phyloP scores from a whole-genome alignment of 2,888 invertebrate genomes.

The Stegana nigrithorax region DNA sequence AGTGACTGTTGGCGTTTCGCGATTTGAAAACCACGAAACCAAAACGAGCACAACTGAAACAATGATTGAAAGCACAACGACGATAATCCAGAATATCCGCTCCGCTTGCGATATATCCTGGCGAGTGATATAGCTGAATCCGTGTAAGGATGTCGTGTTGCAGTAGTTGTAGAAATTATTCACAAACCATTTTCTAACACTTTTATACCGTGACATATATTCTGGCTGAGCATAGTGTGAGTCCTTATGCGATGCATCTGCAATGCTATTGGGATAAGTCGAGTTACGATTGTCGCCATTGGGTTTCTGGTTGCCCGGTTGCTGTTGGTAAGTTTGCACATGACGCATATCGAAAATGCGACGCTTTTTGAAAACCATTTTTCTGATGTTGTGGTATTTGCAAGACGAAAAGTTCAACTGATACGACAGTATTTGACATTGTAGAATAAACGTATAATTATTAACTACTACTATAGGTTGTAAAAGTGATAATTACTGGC shows the following conservation, averaged over 20 bases:
- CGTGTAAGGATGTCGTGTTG: constrained; percentile 77
- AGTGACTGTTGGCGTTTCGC: constrained; percentile 74
- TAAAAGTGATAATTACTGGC: constrained; percentile 21
- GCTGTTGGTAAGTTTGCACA: constrained; percentile 42
- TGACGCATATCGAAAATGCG: constrained; percentile 46
- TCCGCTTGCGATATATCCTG: constrained; percentile 72
- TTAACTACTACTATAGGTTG: not conserved
- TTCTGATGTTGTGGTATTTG: not conserved
- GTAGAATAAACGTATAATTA: no score
- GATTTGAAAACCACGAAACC: constrained; percentile 74
- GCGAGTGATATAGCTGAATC: constrained; percentile 77
- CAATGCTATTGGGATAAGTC: not conserved
- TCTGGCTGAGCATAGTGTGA: not conserved
- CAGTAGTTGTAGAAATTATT: constrained; percentile 72
- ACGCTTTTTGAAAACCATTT: constrained; percentile 48
- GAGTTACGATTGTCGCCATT: not conserved
- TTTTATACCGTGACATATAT: not conserved
- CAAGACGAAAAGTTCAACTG: not conserved
- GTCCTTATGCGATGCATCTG: no score
- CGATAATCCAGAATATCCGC: constrained; percentile 72
- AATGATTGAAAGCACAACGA: constrained; percentile 71
- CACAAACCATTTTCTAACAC: constrained; percentile 53
- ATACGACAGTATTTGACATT: no score
- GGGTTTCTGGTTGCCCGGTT: constrained; percentile 11
- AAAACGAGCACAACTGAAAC: constrained; percentile 72